Evolutionary conservation across 2,888 invertebrate genomes (phyloP), one percentile per base, ranked within the genome.

Genomic region (Protodeltote pygarga): DNA sequence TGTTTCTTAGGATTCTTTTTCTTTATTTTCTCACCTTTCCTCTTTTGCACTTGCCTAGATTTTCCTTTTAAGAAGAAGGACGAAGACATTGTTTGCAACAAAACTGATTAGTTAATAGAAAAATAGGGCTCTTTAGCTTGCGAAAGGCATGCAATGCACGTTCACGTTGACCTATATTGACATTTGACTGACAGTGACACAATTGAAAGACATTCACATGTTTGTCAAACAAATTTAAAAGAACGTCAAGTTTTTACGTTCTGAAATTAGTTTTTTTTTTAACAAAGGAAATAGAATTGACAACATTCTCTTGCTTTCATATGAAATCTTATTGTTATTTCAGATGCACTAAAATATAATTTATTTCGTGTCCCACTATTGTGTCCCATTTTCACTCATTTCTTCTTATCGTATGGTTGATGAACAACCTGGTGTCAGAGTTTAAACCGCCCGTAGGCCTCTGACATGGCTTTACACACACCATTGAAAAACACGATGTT

Each of bases 11-110:
- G 74, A 49, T 82, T 87, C 44, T 74, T 83, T 69, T 85, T 89
- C 62, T 81, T 85, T 16, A 85, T 51, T 76, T 85, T 88, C 6
- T 92, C 92, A 11, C 89, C 85, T 75, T 93, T 94, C 61, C 93
- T 87, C 67, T 94, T 94, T 24, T 89, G 89, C 16, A 87, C 85
- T 66, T 88, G 87, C 60, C 93, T 93, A 0, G 92, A 93, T 75
- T 93, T 93, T 20, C 93, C 93, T 84, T 93, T 94, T 24, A 94
- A 74, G 60, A 94, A 94, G 77, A 94, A 94, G 3, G 93, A 93
- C 5, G 94, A 93, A 15, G 94, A 94, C 93, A 90, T 90, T 33
- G 13, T 40, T 19, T 9, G 10, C 13, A 21, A 5, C 32, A 29
- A 17, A 25, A 24, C 27, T 24, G 14, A 16, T 17, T 10, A n/a